Base-by-base conservation (phyloP, 2,797 vertebrate species). In the Delichon dasypus region DNA sequence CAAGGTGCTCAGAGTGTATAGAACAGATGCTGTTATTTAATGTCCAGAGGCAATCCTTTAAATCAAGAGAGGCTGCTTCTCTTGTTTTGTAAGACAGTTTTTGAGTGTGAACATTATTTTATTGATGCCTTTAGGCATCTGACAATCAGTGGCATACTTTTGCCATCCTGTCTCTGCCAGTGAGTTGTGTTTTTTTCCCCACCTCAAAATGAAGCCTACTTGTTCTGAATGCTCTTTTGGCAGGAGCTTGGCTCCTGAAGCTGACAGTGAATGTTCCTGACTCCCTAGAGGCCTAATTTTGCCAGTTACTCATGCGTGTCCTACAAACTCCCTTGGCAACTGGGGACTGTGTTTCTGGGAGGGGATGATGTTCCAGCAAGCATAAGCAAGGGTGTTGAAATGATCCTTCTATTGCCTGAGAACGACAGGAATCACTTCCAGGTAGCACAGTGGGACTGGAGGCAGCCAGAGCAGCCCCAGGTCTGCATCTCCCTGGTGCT, bases 21-120 rank as follows among this genome's bases (percentile, higher is more conserved):
- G n/a, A 85, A 25, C 30, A 81, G 66, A 61, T 74, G 48, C 38
- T 79, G 29, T 57, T 85, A 36, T 68, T 85, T 77, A n/a, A 50
- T 85, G 26, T 81, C 88, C 51, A 38, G 71, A 61, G 64, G 32
- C 80, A 91, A 78, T 67, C 57, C 40, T 83, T 89, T 44, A 47
- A 90, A 82, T 20, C 5, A 3, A 62, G 53, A 82, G 25, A 79
- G 30, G 21, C 55, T 79, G 26, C n/a, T 90, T 60, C 73, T 90
- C 48, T 65, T 76, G 20, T 68, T 90, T 81, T 32, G 21, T 16
- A 73, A 70, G 36, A 51, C 15, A 32, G 0, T 40, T 74, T 91
- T 72, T 79, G 36, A 89, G 30, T 32, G 16, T 50, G 53, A 85
- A 17, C 48, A n/a, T 94, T 53, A 81, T 75, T 94, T 89, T 78